phyloP scores from a whole-genome alignment of 2,113 vertebrate species.

The Cervus canadensis region DNA sequence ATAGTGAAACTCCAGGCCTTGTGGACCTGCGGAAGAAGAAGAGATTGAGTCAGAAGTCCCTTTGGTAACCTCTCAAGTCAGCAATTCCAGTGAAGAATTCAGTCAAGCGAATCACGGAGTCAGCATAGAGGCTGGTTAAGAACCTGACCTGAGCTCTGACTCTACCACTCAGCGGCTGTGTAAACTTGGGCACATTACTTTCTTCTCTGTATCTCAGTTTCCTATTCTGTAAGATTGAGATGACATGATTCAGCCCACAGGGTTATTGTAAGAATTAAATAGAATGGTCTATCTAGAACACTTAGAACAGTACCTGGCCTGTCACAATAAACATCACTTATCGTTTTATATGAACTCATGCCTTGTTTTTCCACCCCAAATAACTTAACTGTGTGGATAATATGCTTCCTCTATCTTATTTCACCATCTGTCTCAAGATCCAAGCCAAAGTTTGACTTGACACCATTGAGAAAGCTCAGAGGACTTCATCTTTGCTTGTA shows the following conservation, averaged over 20 bases:
- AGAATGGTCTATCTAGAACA: background rate
- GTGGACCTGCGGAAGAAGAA: background rate
- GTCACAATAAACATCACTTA: background rate
- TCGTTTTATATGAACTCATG: background rate
- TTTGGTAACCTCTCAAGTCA: background rate
- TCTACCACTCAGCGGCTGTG: rapidly evolving
- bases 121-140: background rate
- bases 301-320: background rate
- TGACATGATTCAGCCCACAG: background rate
- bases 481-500: background rate
- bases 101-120: background rate
- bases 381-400: background rate
- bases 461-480: background rate
- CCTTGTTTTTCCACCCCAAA: background rate
- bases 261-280: background rate
- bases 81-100: background rate
- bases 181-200: background rate
- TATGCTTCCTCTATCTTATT: background rate
- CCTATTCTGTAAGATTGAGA: background rate
- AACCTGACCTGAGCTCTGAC: background rate
- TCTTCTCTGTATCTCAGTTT: background rate
- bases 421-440: background rate
- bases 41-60: background rate
- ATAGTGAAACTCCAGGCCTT: background rate
- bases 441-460: background rate